Conservation (phyloP, 2,797 vertebrate genomes). For the Cichlasoma orientale region DNA sequence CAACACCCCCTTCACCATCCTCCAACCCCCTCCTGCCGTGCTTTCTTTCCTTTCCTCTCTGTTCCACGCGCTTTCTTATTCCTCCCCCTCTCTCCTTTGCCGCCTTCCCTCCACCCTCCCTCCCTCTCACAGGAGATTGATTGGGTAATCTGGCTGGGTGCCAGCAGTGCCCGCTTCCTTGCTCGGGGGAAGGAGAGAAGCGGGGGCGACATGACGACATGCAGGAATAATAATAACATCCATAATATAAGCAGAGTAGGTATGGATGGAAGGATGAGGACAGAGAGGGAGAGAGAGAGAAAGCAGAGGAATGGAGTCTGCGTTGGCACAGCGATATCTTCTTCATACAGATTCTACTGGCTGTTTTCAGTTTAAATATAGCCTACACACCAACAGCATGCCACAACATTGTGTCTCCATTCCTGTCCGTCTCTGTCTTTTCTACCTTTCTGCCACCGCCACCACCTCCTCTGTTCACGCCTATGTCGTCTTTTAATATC, state of each 20-base stretch:
- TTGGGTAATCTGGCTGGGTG: constrained; percentile 83
- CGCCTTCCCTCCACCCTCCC: constrained; percentile 41
- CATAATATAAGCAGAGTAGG: constrained; percentile 71
- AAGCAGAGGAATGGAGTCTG: constrained; percentile 36
- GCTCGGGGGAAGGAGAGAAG: constrained; percentile 78
- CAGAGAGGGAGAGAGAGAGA: neutral
- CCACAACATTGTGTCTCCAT: constrained; percentile 60
- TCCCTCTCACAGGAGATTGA: constrained; percentile 78
- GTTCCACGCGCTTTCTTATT: constrained; percentile 52
- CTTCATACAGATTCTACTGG: constrained; percentile 41
- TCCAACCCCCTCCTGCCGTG: constrained; percentile 19
- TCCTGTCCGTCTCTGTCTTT: constrained; percentile 45
- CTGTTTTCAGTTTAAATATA: constrained; percentile 52
- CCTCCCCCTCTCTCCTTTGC: constrained; percentile 43
- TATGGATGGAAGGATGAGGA: constrained; percentile 59
- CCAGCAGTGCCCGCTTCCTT: constrained; percentile 77
- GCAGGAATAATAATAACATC: constrained; percentile 79
- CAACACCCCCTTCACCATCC: constrained; percentile 1
- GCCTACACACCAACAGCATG: constrained; percentile 46
- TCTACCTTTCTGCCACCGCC: constrained; percentile 20
- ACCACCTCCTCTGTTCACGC: constrained; percentile 40
- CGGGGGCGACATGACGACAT: constrained; percentile 78
- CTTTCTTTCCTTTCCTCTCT: constrained; percentile 54
- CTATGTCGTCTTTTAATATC: constrained; percentile 71
- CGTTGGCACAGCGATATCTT: constrained; percentile 49